These are phyloP conservation scores for Gymnothorax reevesii DNA, from an alignment of 2,797 vertebrate genomes.

Conservation along the genomic window DNA sequence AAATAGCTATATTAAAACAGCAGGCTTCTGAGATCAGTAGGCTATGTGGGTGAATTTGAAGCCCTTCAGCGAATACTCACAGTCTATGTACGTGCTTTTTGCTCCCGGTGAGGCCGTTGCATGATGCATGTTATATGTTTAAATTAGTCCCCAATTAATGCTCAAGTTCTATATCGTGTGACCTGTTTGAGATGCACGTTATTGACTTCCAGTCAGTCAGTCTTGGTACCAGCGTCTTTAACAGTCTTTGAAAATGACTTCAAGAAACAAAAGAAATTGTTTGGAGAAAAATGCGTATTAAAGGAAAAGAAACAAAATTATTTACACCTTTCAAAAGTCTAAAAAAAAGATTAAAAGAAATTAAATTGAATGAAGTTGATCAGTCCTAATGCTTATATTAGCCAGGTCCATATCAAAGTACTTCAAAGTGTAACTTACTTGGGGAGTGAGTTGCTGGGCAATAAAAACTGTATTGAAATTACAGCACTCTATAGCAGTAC, in stretches of 20 bases:
- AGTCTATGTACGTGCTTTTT: slow-evolving; percentile 53
- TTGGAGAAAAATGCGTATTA: too few relatives aligned
- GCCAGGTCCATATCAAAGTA: too few relatives aligned
- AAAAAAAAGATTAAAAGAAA: too few relatives aligned
- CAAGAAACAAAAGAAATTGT: neutral
- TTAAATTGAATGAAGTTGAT: too few relatives aligned
- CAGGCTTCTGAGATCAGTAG: slow-evolving; percentile 44
- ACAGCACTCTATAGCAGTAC: neutral
- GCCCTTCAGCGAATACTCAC: slow-evolving; percentile 53
- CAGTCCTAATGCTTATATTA: too few relatives aligned
- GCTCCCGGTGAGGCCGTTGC: slow-evolving; percentile 28
- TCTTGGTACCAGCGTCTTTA: neutral
- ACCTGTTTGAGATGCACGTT: neutral
- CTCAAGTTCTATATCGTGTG: neutral
- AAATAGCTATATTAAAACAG: slow-evolving; percentile 66
- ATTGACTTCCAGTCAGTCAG: neutral
- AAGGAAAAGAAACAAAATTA: too few relatives aligned
- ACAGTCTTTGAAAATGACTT: neutral
- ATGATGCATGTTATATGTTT: slow-evolving; percentile 18
- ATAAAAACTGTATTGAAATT: neutral
- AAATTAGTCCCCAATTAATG: neutral
- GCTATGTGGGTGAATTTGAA: slow-evolving; percentile 48
- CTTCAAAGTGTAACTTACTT: neutral
- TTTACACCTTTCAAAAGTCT: too few relatives aligned
- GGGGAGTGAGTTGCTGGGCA: neutral